Evolutionary conservation across 2,113 vertebrate species (phyloP), one percentile per base, ranked within the genome.

Genomic region (Campylomormyrus numenius): DNA sequence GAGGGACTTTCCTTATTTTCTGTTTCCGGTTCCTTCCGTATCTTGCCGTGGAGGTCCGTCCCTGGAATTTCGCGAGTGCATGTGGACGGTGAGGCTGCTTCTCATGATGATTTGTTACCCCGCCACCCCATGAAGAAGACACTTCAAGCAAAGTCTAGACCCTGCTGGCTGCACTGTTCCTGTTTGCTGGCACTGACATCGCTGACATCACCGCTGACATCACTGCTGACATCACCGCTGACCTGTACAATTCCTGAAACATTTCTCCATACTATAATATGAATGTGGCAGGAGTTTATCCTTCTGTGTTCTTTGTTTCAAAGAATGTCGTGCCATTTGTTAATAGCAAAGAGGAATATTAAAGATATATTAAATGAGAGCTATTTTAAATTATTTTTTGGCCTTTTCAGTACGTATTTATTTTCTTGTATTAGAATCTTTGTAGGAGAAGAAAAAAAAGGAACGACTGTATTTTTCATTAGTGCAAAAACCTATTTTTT

Each of bases 361-460:
- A 96, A 97, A 98, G 97, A 97, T 98, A 98, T 99, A 99, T 98
- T 96, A 96, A 97, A 95, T 94, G 98, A 98, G 96, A 99, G 97
- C 97, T 97, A 99, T 98, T 98, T 98, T 97, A 99, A 99, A 99
- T 99, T 99, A 99, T 99, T 99, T 96, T 99, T 98, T 96, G 97
- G 96, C 96, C 98, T 98, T 98, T 96, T 98, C 99, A 98, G 97
- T 98, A 96, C 83, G 98, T 99, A 99, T 99, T 99, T 99, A 98
- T 99, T 99, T 99, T 99, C 97, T 98, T 98, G 98, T 99, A 98
- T 98, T 99, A 98, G 97, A 98, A 96, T 98, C 97, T 99, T 99
- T 98, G 98, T 98, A 99, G 98, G 97, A 96, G 62, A 70, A 3
- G 62, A 70, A 70, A 70, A 62, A n/a, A 56, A 90, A 85, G 94